These are phyloP conservation scores for Microcebus jonahi DNA, from an alignment of 2,113 vertebrate genomes.

Conservation along the genomic window DNA sequence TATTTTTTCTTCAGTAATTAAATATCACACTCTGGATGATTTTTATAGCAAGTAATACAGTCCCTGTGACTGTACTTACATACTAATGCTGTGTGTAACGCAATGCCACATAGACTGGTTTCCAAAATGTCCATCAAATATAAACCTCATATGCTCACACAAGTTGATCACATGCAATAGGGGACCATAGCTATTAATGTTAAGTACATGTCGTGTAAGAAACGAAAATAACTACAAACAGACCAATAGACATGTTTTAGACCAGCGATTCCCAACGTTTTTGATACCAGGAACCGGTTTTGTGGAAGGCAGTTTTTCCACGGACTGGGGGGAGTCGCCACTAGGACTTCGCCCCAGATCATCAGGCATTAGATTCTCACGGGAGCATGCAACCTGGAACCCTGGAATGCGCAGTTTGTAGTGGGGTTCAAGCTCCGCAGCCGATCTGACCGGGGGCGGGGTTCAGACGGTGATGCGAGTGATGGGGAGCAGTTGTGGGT, in stretches of 20 bases:
- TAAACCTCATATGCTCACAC: not conserved
- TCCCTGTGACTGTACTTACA: not conserved
- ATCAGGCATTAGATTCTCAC: no score
- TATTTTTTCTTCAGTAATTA: slow-evolving; percentile 40
- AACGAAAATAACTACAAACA: not conserved
- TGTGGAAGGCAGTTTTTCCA: no score
- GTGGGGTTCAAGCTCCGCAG: no score
- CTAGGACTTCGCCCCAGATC: no score
- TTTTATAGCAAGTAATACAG: not conserved
- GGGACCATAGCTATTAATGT: no score
- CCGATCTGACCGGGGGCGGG: no score
- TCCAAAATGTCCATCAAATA: not conserved
- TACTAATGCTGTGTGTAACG: not conserved
- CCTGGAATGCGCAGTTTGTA: no score
- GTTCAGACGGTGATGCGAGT: no score
- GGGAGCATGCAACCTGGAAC: no score
- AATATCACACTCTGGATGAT: not conserved
- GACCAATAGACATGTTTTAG: not conserved
- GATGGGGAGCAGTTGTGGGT: no score
- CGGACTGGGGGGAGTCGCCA: no score
- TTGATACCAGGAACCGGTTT: no score
- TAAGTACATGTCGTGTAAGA: not conserved
- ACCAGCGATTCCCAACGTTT: not conserved
- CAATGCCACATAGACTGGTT: not conserved
- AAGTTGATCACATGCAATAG: not conserved